A percentile compares a stretch with the other conserved stretches of the same genome.
phyloP scores from a whole-genome alignment of 2,113 vertebrate species.

The Lamprologus speciosus region DNA sequence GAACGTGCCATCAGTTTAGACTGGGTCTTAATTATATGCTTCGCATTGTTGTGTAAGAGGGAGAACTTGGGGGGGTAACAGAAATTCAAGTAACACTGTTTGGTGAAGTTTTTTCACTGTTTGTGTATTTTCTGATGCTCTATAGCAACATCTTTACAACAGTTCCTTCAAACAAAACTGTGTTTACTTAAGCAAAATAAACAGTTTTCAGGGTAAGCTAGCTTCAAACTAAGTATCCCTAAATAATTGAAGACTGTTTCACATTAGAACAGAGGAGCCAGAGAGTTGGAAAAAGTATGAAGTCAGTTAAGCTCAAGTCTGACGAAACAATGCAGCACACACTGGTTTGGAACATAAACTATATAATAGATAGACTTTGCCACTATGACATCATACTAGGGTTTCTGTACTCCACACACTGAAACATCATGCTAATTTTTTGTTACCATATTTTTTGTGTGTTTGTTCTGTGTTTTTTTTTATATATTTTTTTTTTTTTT shows the following conservation, averaged over 20 bases:
- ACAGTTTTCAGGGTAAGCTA: neutral
- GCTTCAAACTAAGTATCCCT: neutral
- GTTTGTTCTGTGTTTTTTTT: neutral
- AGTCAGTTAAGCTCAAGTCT: neutral
- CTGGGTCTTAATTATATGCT: neutral
- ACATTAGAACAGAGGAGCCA: neutral
- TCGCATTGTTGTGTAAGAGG: neutral
- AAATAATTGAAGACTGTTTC: neutral
- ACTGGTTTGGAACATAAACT: neutral
- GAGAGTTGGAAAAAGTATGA: neutral
- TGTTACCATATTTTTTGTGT: neutral
- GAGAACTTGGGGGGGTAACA: neutral
- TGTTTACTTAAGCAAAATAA: neutral
- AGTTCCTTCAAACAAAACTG: neutral
- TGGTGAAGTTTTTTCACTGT: neutral
- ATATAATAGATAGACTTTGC: neutral
- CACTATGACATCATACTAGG: neutral
- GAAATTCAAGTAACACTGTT: neutral
- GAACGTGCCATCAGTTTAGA: neutral
- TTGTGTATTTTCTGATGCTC: neutral
- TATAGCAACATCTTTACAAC: neutral
- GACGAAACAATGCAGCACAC: neutral
- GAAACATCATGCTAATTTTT: neutral
- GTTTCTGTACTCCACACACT: neutral
- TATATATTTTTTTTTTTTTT: accelerated